Base-by-base conservation (phyloP, 2,113 vertebrate genomes). In the Haemorhous mexicanus region DNA sequence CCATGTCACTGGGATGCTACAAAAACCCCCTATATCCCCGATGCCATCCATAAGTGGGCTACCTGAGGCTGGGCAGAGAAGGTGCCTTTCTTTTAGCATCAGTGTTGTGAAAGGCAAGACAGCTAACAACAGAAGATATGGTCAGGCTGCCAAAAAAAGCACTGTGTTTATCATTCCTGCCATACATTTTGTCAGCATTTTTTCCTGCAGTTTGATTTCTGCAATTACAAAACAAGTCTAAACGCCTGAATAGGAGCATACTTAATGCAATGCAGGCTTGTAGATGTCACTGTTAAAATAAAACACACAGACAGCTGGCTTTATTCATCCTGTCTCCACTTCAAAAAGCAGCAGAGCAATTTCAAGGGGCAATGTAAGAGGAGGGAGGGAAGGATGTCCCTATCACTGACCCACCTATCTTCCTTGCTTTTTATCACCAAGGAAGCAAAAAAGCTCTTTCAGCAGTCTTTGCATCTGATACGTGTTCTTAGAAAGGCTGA, bases 141-240 rank as follows among this genome's bases (percentile, higher is more conserved):
- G 87, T 85, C 90, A 90, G 74, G 63, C 77, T 97, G 94, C 91
- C 92, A 94, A 93, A 83, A 92, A 79, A 94, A 91, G 77, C 91
- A 86, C 94, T 84, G 49, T 94, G 84, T 95, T 97, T 95, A 95
- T 96, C 84, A 89, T 58, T 95, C 47, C 91, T 94, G 80, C 85
- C 4, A 20, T 84, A 83, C 53, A 11, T 94, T 95, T 94, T 96
- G 94, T 97, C 94, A 97, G 93, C 92, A 59, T 87, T 91, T 96
- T 95, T 93, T 76, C 92, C 84, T 93, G 64, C 78, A 81, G 88
- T 96, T 91, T 97, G 93, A 95, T 95, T 97, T 86, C 95, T 96
- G 90, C 89, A 96, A 97, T 95, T 97, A 95, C 85, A 94, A 96
- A 96, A 89, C 95, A 93, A 94, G 74, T 24, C 91, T 93, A 83